phyloP scores from a whole-genome alignment of 2,888 invertebrate genomes.

The Microplitis manilae region DNA sequence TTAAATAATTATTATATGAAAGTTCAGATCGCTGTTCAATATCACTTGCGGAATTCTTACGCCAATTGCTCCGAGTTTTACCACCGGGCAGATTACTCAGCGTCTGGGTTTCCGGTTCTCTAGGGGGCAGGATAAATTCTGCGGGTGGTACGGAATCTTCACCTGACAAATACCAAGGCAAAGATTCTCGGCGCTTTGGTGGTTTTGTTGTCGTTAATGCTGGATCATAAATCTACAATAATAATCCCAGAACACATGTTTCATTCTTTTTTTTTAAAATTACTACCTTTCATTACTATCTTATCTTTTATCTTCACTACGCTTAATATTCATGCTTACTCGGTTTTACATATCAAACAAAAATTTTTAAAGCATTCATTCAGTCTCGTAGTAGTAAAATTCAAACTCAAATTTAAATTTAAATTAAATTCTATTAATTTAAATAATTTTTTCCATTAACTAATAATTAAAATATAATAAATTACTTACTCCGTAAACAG shows the following conservation, averaged over 20 bases:
- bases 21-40: constrained; percentile 50
- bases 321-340: neutral
- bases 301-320: neutral
- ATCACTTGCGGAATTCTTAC: constrained; percentile 42
- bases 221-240: constrained; percentile 56
- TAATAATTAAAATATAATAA: neutral
- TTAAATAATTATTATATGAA: constrained; percentile 18
- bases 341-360: constrained; percentile 10
- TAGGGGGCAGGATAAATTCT: constrained; percentile 13
- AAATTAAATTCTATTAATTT: too few species aligned
- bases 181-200: constrained; percentile 53
- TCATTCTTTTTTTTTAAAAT: neutral
- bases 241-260: constrained; percentile 15
- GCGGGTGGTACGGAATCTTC: constrained; percentile 42
- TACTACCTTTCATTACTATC: neutral
- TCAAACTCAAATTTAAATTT: too few species aligned
- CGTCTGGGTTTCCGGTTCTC: constrained; percentile 4
- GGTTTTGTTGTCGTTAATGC: constrained; percentile 55
- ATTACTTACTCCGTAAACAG: neutral
- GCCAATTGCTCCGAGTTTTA: constrained; percentile 51
- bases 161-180: constrained; percentile 53
- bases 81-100: neutral
- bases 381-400: too few species aligned
- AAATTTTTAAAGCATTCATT: neutral
- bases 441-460: neutral